phyloP scores from a whole-genome alignment of 2,797 vertebrate species.

The Microctenopoma lineatum region DNA sequence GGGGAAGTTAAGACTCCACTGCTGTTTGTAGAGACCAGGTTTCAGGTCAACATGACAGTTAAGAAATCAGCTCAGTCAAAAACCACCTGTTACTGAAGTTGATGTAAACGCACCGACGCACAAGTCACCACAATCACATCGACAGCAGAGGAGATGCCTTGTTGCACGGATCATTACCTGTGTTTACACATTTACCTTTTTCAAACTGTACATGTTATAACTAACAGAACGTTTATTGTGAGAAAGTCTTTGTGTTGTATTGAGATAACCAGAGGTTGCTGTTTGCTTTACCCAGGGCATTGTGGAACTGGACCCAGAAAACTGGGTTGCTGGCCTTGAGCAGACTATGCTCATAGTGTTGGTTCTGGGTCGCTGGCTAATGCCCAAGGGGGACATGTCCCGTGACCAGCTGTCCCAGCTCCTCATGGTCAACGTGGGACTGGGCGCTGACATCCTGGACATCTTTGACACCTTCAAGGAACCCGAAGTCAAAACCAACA shows the following conservation, averaged over 20 bases:
- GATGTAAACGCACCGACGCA: background rate
- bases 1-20: too few species aligned
- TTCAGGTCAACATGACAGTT: too few species aligned
- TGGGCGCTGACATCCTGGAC: slow-evolving; percentile 85
- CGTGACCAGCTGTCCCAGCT: slow-evolving; percentile 85
- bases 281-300: slow-evolving; percentile 67
- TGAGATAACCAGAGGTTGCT: background rate
- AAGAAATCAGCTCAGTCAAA: too few species aligned
- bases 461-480: slow-evolving; percentile 85
- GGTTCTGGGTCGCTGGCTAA: slow-evolving; percentile 85
- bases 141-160: background rate
- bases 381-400: slow-evolving; percentile 86
- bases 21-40: too few species aligned
- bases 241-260: background rate
- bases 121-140: background rate
- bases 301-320: slow-evolving; percentile 77
- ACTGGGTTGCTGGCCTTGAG: slow-evolving; percentile 80
- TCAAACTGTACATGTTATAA: background rate
- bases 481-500: slow-evolving; percentile 77
- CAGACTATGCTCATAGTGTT: slow-evolving; percentile 85
- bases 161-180: background rate
- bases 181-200: background rate
- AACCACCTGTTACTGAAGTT: too few species aligned
- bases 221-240: background rate
- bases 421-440: slow-evolving; percentile 83